Evolutionary conservation across 35 echinoderm and acorn worm species (phyloP).

Genomic region (Ophiothrix spiculata): DNA sequence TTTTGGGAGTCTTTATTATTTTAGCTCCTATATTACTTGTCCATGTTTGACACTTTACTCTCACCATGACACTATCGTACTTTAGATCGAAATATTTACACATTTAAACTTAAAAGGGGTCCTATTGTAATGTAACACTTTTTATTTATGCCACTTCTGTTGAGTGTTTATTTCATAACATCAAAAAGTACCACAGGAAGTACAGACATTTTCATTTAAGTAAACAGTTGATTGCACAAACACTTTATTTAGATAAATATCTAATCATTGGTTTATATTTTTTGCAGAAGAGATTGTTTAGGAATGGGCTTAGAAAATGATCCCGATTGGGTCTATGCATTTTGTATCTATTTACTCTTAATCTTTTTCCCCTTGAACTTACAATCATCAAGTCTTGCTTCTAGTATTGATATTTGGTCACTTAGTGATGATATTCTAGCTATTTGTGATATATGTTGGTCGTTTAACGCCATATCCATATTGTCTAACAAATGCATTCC

Average conservation of each 20-base stretch:
- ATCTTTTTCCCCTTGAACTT: constrained; percentile 1
- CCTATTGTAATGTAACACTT: too few species aligned
- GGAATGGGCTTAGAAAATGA: not conserved
- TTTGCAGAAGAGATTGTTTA: not conserved
- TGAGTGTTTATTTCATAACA: too few species aligned
- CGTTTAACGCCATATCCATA: constrained; percentile 27
- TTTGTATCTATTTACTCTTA: not conserved
- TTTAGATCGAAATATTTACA: too few species aligned
- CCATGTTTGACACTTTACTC: too few species aligned
- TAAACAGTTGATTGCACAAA: not conserved
- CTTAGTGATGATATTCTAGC: constrained; percentile 50
- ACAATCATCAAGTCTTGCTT: constrained; percentile 52
- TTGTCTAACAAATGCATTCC: constrained; percentile 4
- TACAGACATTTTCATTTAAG: too few species aligned
- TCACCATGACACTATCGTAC: too few species aligned
- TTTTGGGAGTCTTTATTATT: too few species aligned
- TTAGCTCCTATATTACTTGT: too few species aligned
- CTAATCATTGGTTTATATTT: not conserved
- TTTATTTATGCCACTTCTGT: too few species aligned
- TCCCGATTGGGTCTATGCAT: not conserved
- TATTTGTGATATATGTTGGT: constrained; percentile 55
- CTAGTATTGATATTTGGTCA: constrained; percentile 55
- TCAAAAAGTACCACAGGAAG: too few species aligned
- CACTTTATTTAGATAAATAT: not conserved
- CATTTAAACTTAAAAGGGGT: too few species aligned